phyloP scores from a whole-genome alignment of 2,888 invertebrate species.

The Rhingia campestris region DNA sequence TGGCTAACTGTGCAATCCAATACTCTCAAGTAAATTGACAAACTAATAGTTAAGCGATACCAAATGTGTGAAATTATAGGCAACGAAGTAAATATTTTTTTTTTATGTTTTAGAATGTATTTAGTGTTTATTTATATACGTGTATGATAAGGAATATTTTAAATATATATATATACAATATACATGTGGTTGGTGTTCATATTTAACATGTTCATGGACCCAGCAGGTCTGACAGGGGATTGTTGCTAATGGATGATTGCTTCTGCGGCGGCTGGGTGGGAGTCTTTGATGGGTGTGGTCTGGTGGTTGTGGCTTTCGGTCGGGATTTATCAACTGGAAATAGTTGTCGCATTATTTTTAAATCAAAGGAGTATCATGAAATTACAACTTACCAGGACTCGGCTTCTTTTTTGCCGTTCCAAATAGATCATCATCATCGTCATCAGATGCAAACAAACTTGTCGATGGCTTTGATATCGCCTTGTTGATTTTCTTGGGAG shows the following conservation, averaged over 20 bases:
- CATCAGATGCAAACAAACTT: constrained; percentile 72
- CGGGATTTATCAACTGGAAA: constrained; percentile 46
- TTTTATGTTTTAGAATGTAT: constrained; percentile 45
- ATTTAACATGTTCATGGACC: constrained; percentile 12
- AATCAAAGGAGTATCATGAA: background rate
- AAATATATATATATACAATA: too few species aligned
- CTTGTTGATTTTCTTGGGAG: constrained; percentile 27
- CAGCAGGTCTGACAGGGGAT: constrained; percentile 61
- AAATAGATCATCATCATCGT: constrained; percentile 77
- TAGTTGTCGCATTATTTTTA: background rate
- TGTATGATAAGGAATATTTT: too few species aligned
- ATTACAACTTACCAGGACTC: constrained; percentile 41
- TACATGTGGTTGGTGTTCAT: constrained; percentile 11
- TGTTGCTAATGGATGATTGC: constrained; percentile 28
- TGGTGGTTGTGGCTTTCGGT: constrained; percentile 9
- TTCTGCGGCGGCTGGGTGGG: constrained; percentile 22
- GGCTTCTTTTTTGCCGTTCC: constrained; percentile 52
- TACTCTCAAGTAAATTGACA: constrained; percentile 61
- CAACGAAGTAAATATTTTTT: constrained; percentile 42
- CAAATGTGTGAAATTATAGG: constrained; percentile 60
- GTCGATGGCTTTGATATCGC: constrained; percentile 31
- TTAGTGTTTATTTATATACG: constrained; percentile 57
- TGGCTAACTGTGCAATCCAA: constrained; percentile 65
- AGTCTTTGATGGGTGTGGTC: constrained; percentile 24
- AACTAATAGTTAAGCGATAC: constrained; percentile 68